Evolutionary conservation across 2,797 vertebrate genomes (phyloP), one percentile per base, ranked within the genome.

Genomic region (Muraenolepis orangiensis): DNA sequence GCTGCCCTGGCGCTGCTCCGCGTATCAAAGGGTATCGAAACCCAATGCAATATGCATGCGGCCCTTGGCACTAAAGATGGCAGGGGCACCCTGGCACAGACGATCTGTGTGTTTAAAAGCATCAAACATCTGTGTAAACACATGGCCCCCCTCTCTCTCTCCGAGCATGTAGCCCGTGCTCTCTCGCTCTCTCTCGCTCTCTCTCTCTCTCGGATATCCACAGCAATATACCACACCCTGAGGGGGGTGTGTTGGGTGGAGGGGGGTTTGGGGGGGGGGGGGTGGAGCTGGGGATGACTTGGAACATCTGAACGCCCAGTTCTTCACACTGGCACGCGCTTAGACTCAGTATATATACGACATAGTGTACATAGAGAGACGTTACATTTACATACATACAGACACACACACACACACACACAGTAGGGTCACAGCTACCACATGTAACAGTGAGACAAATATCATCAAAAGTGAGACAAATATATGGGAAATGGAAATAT

Each of bases 41-140:
- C 82, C 88, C 92, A 89, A 93, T 93, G 91, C 86, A 92, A 93
- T 92, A 93, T 94, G 90, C 84, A 93, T 92, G 87, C 86, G 88
- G 88, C 90, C 91, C 81, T 78, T 82, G 91, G 92, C 91, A 81
- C 75, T 84, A 84, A 90, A 87, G 88, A 91, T 86, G 89, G 85
- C 81, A 76, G 78, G 78, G 82, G 84, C 70, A 6, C 72, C 88
- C 80, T 73, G 16, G 80, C 79, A 80, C 81, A 83, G 81, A 87
- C 80, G 78, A 87, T 86, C 32, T 78, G 81, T 87, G 91, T 81
- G 83, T 57, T 88, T 92, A 91, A 93, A 91, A 92, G 91, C 92
- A 85, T 76, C 72, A 85, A 93, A 92, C 93, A 93, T 92, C 92
- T 93, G 92, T 91, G 92, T 91, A 91, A 91, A 92, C 91, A 92